These are phyloP conservation scores for Sicus ferrugineus DNA, from an alignment of 2,888 invertebrate genomes.

Conservation along the genomic window DNA sequence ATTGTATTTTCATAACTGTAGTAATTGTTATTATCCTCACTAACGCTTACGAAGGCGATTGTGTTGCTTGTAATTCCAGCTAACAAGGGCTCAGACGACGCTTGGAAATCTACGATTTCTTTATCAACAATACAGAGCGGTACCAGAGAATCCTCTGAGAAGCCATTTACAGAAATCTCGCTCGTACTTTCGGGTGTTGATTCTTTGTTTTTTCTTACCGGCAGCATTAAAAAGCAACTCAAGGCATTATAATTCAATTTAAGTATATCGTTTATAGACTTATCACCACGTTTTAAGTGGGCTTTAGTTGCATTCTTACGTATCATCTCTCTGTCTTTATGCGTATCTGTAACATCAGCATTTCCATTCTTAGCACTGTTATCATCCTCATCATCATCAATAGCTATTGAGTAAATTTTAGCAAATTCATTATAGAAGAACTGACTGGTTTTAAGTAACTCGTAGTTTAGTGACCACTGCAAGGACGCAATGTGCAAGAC, in stretches of 20 bases:
- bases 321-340: background rate
- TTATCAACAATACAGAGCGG: slow-evolving; percentile 33
- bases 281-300: slow-evolving; percentile 51
- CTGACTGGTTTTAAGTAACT: slow-evolving; percentile 58
- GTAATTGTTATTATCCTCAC: slow-evolving; percentile 37
- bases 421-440: slow-evolving; percentile 58
- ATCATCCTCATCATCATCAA: slow-evolving; percentile 46
- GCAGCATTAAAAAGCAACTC: slow-evolving; percentile 56
- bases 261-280: slow-evolving; percentile 57
- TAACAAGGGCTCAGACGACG: slow-evolving; percentile 53
- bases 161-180: background rate
- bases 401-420: slow-evolving; percentile 54
- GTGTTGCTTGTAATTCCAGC: slow-evolving; percentile 31
- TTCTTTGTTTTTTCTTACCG: slow-evolving; percentile 26
- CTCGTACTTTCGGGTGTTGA: background rate
- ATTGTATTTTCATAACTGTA: slow-evolving; percentile 39
- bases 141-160: background rate
- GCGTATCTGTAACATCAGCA: slow-evolving; percentile 10
- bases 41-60: slow-evolving; percentile 28
- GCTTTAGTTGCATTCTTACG: slow-evolving; percentile 20
- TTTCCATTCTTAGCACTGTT: slow-evolving; percentile 14
- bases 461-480: slow-evolving; percentile 62
- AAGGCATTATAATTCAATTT: slow-evolving; percentile 57
- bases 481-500: slow-evolving; percentile 56
- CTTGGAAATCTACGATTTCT: slow-evolving; percentile 47